Percentiles rank a stretch among this genome's conserved stretches.
Evolutionary conservation across 2,888 invertebrate species (phyloP).

Genomic region (Nephrotoma guestfalica): DNA sequence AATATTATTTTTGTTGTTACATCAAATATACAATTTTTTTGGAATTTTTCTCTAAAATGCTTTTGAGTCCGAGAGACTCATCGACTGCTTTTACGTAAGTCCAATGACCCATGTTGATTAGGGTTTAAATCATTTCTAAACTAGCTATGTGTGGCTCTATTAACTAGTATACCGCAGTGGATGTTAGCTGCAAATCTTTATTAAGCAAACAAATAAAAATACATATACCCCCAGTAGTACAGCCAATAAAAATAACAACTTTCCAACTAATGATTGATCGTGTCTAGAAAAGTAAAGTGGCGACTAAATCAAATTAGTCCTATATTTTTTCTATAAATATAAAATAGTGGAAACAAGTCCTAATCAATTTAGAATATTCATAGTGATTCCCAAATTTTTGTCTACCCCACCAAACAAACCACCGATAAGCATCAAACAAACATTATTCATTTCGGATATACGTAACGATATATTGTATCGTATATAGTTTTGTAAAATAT

Average conservation of each 20-base stretch:
- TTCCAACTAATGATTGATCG: background rate
- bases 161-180: too few species aligned
- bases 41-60: too few species aligned
- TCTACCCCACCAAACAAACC: background rate
- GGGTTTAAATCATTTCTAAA: too few species aligned
- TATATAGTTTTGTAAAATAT: background rate
- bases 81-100: too few species aligned
- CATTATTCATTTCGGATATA: background rate
- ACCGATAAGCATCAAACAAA: background rate
- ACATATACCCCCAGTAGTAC: too few species aligned
- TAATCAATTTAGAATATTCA: background rate
- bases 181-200: background rate
- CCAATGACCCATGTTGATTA: too few species aligned
- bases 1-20: too few species aligned
- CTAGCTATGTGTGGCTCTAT: too few species aligned
- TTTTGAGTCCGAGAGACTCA: too few species aligned
- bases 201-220: background rate
- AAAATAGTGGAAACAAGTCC: background rate
- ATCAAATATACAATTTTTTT: too few species aligned
- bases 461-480: background rate
- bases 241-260: background rate
- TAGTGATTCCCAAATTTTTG: background rate
- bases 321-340: background rate
- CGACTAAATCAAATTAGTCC: background rate
- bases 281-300: background rate